phyloP scores from a whole-genome alignment of 2,113 vertebrate species.

The Macroglossus sobrinus region DNA sequence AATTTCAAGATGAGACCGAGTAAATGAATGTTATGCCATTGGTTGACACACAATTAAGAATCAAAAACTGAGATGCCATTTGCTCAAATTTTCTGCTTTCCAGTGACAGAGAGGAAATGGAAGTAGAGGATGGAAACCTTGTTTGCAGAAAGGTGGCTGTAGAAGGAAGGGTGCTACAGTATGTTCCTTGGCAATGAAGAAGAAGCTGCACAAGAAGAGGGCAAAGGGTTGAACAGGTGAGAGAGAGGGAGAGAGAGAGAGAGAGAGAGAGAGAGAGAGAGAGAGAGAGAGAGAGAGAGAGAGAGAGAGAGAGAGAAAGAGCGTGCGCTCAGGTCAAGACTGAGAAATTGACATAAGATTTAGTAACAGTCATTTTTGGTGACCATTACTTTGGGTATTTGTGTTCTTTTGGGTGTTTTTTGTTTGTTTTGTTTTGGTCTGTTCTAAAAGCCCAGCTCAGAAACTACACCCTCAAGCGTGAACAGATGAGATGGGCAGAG shows the following conservation, averaged over 20 bases:
- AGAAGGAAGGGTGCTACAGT: background rate
- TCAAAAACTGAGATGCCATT: background rate
- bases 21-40: background rate
- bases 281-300: too few species aligned
- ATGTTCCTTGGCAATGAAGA: background rate
- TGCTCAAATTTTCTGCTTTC: constrained; percentile 12
- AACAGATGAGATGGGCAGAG: background rate
- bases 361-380: background rate
- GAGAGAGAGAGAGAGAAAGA: too few species aligned
- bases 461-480: background rate
- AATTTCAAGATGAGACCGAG: background rate
- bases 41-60: background rate
- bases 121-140: background rate
- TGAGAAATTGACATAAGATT: background rate
- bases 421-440: background rate
- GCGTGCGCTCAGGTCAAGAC: background rate
- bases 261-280: too few species aligned
- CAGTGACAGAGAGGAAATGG: background rate
- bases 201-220: background rate
- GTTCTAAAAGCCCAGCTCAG: background rate
- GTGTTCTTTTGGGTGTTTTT: background rate
- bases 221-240: background rate
- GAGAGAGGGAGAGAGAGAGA: too few species aligned
- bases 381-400: background rate
- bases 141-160: background rate